Percentiles rank a stretch among this genome's conserved stretches.
Evolutionary conservation across 2,888 invertebrate species (phyloP).

Genomic region (Thecophora atra): DNA sequence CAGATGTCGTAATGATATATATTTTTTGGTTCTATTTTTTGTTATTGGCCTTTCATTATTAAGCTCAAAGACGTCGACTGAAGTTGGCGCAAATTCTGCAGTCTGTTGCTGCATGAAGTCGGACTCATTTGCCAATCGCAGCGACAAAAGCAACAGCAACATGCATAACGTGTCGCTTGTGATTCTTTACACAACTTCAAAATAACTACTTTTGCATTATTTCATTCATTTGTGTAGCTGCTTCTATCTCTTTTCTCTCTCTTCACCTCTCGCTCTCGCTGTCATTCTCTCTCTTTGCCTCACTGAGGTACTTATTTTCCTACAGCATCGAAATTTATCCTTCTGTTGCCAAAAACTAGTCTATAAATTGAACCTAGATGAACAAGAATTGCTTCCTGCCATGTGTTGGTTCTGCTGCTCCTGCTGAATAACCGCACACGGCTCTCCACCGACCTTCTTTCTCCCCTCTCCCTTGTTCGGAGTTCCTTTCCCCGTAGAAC

Average conservation of each 20-base stretch:
- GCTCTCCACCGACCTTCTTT: neutral
- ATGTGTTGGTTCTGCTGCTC: neutral
- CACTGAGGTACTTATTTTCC: constrained; percentile 27
- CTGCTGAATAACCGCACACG: neutral
- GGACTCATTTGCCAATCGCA: constrained; percentile 5
- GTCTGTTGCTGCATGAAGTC: constrained; percentile 2
- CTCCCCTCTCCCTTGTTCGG: neutral
- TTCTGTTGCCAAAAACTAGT: constrained; percentile 56
- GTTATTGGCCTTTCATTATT: constrained; percentile 2
- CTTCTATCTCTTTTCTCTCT: neutral
- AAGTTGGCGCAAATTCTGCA: constrained; percentile 23
- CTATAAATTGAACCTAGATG: constrained; percentile 57
- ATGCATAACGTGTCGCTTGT: constrained; percentile 13
- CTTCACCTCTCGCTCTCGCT: too few relatives aligned
- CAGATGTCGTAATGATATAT: constrained; percentile 7
- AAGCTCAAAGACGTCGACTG: constrained; percentile 1
- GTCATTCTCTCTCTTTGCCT: constrained; percentile 35
- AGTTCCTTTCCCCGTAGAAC: neutral
- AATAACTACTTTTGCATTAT: constrained; percentile 19
- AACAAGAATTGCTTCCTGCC: constrained; percentile 41
- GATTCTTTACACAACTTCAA: constrained; percentile 8
- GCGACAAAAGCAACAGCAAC: constrained; percentile 2
- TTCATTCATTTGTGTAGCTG: neutral
- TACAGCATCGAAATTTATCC: neutral
- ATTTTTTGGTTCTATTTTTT: neutral